Evolutionary conservation across 2,797 vertebrate species (phyloP), one percentile per base, ranked within the genome.

Genomic region (Hydrolagus colliei): DNA sequence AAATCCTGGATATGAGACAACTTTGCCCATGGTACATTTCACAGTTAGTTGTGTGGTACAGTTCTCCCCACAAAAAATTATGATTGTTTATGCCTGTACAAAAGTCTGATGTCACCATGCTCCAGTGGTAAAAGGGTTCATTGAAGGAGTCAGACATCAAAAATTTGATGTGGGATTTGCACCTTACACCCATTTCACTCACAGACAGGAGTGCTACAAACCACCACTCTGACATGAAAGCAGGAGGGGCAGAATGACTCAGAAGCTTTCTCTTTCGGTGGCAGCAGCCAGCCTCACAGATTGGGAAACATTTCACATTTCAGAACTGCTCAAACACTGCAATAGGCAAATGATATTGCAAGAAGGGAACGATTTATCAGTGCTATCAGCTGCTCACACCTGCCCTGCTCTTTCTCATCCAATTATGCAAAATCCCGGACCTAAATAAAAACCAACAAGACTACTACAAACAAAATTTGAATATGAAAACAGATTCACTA

Each of bases 361-460:
- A 10, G 27, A 20, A 41, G 20, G 18, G 20, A 67, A 65, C 22
- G 4, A 16, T 65, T 27, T 32, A 82, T 32, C 32, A 27, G 2
- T 20, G 27, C 11, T 22, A 67, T 68, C 68, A 8, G 27, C 20
- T 82, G 9, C 63, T 65, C 35, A 65, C 79, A 82, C 79, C 79
- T 82, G 63, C 35, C 9, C 61, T 63, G n/a, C 22, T 82, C 22
- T 68, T 76, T 82, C 14, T 82, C 61, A n/a, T 52, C n/a, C 41
- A 77, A n/a, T 10, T 1, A 82, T 82, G 63, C 79, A 68, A 82
- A 82, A 67, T 35, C 35, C 67, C 63, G 68, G 2, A 65, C 20
- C 65, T 68, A 68, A 82, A 82, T 82, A 82, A 82, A 82, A 8
- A 82, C 52, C 52, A 77, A 76, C 78, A 80, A 82, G 63, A 22